Evolutionary conservation across 2,797 vertebrate genomes (phyloP).

Genomic region (Pipistrellus kuhlii): DNA sequence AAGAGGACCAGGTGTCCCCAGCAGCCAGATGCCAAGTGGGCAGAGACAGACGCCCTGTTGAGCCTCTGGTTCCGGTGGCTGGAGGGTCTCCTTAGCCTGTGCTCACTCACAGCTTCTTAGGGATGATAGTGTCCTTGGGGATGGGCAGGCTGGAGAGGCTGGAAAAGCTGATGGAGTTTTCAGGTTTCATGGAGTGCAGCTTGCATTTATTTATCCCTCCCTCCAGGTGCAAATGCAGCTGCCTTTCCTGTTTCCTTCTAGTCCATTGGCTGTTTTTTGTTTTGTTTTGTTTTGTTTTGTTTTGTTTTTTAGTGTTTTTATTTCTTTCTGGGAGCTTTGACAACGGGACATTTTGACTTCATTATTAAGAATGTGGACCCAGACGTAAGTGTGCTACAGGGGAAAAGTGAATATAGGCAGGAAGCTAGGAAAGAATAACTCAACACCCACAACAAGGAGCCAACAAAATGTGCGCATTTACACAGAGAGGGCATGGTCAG

Average conservation of each 20-base stretch:
- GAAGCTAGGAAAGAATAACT: constrained; percentile 15
- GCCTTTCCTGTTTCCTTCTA: not conserved
- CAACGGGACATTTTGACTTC: constrained; percentile 32
- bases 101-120: constrained; percentile 36
- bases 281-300: not conserved
- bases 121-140: constrained; percentile 46
- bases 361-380: constrained; percentile 49
- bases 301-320: not conserved
- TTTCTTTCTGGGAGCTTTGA: not conserved
- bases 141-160: constrained; percentile 5
- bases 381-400: constrained; percentile 8
- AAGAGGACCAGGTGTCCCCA: constrained; percentile 52
- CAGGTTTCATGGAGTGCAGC: not conserved
- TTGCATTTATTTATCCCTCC: not conserved
- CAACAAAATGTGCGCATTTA: constrained; percentile 25
- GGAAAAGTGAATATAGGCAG: not conserved
- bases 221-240: not conserved
- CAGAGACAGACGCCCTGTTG: not conserved
- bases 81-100: constrained; percentile 68
- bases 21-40: not conserved
- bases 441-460: not conserved
- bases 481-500: constrained; percentile 50
- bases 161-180: constrained; percentile 48
- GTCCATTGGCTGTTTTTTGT: not conserved
- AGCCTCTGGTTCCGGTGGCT: not conserved